A percentile compares a stretch with the other conserved stretches of the same genome.
phyloP scores from a whole-genome alignment of 2,888 invertebrate species.

The Campopleginae sp. region DNA sequence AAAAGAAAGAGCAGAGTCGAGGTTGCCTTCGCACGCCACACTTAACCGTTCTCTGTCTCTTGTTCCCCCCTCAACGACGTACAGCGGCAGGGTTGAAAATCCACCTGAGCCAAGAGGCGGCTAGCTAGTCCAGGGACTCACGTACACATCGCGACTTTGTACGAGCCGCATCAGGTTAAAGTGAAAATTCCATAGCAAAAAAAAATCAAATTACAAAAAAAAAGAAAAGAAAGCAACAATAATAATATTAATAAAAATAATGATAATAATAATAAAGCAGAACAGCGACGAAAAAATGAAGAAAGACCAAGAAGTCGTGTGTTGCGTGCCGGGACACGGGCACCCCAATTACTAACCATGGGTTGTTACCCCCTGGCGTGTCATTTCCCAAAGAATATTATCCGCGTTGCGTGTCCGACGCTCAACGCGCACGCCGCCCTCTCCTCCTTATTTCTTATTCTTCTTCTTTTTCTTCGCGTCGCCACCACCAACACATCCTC shows the following conservation, averaged over 20 bases:
- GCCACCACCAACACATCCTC: conserved; percentile 24
- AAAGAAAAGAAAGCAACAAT: neutral
- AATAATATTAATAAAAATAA: conserved; percentile 24
- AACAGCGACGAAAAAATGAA: conserved; percentile 10
- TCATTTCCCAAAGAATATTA: conserved; percentile 81
- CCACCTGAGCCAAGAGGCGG: neutral
- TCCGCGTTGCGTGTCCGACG: conserved; percentile 77
- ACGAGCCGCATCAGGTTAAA: conserved; percentile 18
- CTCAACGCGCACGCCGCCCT: conserved; percentile 65
- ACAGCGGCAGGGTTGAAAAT: neutral
- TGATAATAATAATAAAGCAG: conserved; percentile 14
- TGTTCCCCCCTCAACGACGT: conserved; percentile 11
- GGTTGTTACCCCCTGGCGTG: conserved; percentile 83
- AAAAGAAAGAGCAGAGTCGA: neutral
- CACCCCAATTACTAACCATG: conserved; percentile 81
- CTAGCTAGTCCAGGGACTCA: neutral
- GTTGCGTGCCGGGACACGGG: conserved; percentile 71
- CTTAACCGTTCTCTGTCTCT: conserved; percentile 21
- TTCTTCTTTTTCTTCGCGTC: conserved; percentile 29
- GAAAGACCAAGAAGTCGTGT: conserved; percentile 58
- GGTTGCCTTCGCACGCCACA: conserved; percentile 57
- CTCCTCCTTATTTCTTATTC: conserved; percentile 43
- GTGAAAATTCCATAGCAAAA: conserved; percentile 51
- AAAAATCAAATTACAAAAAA: conserved; percentile 9
- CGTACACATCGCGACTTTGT: conserved; percentile 26